Evolutionary conservation across 2,113 vertebrate genomes (phyloP), one percentile per base, ranked within the genome.

Genomic region (Pterocles burchelli): DNA sequence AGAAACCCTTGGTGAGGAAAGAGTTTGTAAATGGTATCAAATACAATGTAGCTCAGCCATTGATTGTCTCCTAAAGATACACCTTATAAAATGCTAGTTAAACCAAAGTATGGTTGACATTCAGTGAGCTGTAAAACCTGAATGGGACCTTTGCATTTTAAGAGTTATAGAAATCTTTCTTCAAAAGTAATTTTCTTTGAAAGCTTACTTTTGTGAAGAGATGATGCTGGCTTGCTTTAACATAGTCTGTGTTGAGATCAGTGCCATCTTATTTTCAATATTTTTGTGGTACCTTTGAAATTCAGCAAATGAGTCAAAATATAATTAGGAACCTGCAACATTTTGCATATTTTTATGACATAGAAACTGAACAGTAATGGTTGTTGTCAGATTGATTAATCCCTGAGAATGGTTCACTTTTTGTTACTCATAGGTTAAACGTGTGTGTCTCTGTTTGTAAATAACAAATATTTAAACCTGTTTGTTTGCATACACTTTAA

Each of bases 401-500:
- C 17, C 18, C 43, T 12, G 9, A 26, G 33, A 75, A 20, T 59
- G 12, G 2, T 74, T 88, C 1, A 2, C 18, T 85, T 74, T 70
- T 82, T 78, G 13, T 67, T 91, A 38, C 31, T 45, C 24, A 13
- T 68, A 43, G 13, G 18, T 83, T 90, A 70, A 85, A 38, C 2
- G 6, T 28, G 8, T 81, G 31, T 78, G 26, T 70, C 2, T 34
- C 17, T 38, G 17, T 71, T 78, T 89, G 65, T 91, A 92, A 96
- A 93, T 59, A 89, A 54, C 33, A 59, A 62, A 89, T 91, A 17
- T 86, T 94, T 89, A 88, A 24, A 24, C n/a, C 54, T 90, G 68
- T 94, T 93, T 90, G 68, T 96, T 90, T 95, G 70, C 21, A 1
- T 85, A 19, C 18, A 19, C 73, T 59, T 91, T 80, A 93, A 83